Conservation (phyloP, 2,797 vertebrate genomes). For the Chromis chromis region DNA sequence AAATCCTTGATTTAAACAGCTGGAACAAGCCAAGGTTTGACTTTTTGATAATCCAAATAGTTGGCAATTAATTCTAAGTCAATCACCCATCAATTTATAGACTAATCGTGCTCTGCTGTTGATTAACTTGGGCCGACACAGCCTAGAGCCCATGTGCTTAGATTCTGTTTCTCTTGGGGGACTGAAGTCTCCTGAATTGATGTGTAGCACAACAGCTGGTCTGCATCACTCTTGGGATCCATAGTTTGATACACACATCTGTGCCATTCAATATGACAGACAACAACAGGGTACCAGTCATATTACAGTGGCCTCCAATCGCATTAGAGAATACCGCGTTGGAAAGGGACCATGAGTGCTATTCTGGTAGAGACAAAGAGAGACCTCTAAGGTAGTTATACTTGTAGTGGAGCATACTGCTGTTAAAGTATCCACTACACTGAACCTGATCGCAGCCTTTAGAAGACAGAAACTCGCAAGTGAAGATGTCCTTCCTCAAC, state of each 20-base stretch:
- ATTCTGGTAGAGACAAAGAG: slow-evolving; percentile 38
- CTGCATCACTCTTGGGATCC: slow-evolving; percentile 36
- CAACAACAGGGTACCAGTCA: slow-evolving; percentile 60
- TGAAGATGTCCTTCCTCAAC: slow-evolving; percentile 28
- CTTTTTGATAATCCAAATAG: not conserved
- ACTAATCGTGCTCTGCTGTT: not conserved
- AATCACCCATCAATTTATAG: not conserved
- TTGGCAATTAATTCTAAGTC: not conserved
- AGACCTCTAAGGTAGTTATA: slow-evolving; percentile 62
- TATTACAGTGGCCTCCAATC: slow-evolving; percentile 58
- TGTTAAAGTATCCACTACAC: slow-evolving; percentile 22
- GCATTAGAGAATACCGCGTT: slow-evolving; percentile 38
- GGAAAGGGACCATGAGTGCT: slow-evolving; percentile 47
- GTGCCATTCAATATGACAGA: slow-evolving; percentile 71
- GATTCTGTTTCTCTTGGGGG: slow-evolving; percentile 5
- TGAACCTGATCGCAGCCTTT: slow-evolving; percentile 34
- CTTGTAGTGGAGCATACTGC: slow-evolving; percentile 13
- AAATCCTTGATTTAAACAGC: not conserved
- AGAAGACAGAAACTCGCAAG: slow-evolving; percentile 29
- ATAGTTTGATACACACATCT: slow-evolving; percentile 54
- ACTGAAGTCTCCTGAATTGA: slow-evolving; percentile 14
- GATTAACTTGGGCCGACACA: not conserved
- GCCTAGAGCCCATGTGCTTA: not conserved
- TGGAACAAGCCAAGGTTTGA: not conserved
- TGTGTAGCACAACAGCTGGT: slow-evolving; percentile 24